Percentiles rank a stretch among this genome's conserved stretches.
phyloP scores from a whole-genome alignment of 2,797 vertebrate genomes.

The Cyclura pinguis region DNA sequence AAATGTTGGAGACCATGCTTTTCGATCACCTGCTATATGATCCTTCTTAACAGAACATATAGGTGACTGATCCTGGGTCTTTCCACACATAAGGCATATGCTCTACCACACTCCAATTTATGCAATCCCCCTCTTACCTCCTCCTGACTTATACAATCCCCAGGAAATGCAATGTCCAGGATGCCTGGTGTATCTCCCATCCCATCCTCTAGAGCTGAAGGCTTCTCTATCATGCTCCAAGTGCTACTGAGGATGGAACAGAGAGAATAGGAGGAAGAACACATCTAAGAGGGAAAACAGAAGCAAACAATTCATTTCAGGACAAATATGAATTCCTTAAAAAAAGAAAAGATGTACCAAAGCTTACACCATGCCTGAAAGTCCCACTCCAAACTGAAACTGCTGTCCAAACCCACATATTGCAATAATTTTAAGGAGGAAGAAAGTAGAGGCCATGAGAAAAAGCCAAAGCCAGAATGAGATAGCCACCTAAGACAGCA shows the following conservation, averaged over 20 bases:
- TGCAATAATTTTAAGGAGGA: background rate
- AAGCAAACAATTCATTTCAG: constrained; percentile 19
- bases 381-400: background rate
- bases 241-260: constrained; percentile 83
- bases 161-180: background rate
- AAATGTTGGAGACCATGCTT: no score
- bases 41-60: background rate
- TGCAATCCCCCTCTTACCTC: constrained; percentile 65
- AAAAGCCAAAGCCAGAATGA: no score
- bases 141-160: constrained; percentile 65
- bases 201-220: constrained; percentile 52
- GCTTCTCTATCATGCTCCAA: constrained; percentile 80
- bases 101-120: background rate
- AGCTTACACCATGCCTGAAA: background rate
- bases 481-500: background rate
- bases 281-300: constrained; percentile 68
- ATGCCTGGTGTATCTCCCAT: constrained; percentile 28
- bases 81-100: background rate
- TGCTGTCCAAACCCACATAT: background rate
- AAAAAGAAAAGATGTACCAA: background rate
- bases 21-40: background rate
- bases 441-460: background rate
- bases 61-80: background rate
- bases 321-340: background rate
- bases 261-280: constrained; percentile 80